Base-by-base conservation (phyloP, 2,888 invertebrate species). In the Tholera decimalis region DNA sequence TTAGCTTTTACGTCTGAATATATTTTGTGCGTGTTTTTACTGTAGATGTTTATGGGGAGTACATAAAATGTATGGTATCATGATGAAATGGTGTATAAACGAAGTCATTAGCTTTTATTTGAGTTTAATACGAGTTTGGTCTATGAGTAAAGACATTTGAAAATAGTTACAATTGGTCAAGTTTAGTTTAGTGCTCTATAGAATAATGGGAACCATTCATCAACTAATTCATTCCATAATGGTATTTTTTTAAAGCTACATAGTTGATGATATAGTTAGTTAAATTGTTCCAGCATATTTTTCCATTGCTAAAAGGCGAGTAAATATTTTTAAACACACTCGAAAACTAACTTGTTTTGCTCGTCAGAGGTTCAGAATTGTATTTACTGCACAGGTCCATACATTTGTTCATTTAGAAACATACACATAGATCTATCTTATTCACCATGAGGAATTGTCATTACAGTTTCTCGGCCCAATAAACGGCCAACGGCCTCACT, bases 1-100 rank as follows among this genome's bases (percentile, higher is more conserved):
- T 90, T 88, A 83, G 81, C 79, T 84, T 89, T 88, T 88, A 90
- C 75, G 77, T 79, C 69, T 55, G 74, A 78, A 70, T 83, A 83
- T 88, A 86, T 87, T 86, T 83, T 80, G 83, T 75, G 80, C 67
- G 64, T 64, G 56, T 77, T 80, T 83, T 82, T 84, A 77, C 58
- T 76, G 33, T 41, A 35, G 44, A 62, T 61, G 68, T 57, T 64
- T 46, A 62, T 67, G 47, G 62, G 26, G n/a, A 26, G 26, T 28
- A 28, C 26, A n/a, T 46, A 46, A 46, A 46, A 78, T 70, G 70
- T 43, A 57, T 39, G 24, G 60, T 66, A 50, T 44, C 63, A 64
- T 66, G 46, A 62, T 73, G 49, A 65, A 71, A 67, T 60, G 49
- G 53, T 20, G 62, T 71, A 39, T 9, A 20, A 69, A 64, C 37